phyloP scores from a whole-genome alignment of 2,113 vertebrate genomes.

The Laticauda colubrina region DNA sequence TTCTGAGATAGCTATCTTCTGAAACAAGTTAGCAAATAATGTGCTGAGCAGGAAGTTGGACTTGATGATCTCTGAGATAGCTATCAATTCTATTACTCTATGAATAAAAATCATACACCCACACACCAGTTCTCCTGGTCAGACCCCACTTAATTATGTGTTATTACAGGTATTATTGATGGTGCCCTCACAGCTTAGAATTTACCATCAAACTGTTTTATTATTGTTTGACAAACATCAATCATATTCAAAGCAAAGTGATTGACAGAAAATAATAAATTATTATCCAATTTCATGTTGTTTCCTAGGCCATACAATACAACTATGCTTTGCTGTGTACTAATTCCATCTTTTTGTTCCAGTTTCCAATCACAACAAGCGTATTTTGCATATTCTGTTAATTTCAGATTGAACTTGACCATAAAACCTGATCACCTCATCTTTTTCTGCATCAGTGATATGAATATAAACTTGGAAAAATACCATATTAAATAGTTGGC shows the following conservation, averaged over 20 bases:
- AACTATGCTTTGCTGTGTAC: not conserved
- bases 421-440: not conserved
- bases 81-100: not conserved
- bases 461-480: not conserved
- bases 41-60: not conserved
- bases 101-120: not conserved
- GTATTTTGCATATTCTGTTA: not conserved
- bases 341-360: not conserved
- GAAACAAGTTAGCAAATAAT: not conserved
- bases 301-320: not conserved
- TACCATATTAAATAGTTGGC: not conserved
- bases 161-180: not conserved
- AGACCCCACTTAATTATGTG: not conserved
- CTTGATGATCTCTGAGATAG: not conserved
- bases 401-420: not conserved
- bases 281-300: not conserved
- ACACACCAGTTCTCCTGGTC: not conserved
- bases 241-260: not conserved
- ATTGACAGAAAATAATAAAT: not conserved
- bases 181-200: not conserved
- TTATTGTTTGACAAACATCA: not conserved
- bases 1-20: not conserved
- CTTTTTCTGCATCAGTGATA: not conserved
- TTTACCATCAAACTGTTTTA: conserved; percentile 29
- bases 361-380: not conserved